Percentiles rank a stretch among this genome's conserved stretches.
These are phyloP conservation scores for Choloepus didactylus DNA, from an alignment of 2,797 vertebrate species.

Conservation along the genomic window DNA sequence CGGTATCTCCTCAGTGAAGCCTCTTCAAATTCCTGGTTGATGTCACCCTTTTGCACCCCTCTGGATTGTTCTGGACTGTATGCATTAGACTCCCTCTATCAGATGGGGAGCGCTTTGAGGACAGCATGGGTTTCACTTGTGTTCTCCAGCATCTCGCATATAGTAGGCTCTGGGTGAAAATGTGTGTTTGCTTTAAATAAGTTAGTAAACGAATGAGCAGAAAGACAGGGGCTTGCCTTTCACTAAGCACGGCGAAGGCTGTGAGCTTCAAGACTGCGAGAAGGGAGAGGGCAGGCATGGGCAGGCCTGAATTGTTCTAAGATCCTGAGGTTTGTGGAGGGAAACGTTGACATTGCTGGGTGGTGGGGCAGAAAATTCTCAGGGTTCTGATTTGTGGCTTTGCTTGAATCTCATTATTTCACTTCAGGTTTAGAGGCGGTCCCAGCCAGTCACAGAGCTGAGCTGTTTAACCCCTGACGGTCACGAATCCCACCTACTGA, in stretches of 20 bases:
- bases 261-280: too few relatives aligned
- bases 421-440: background rate
- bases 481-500: background rate
- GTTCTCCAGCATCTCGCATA: background rate
- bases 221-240: background rate
- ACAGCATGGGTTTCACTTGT: background rate
- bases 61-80: too few relatives aligned
- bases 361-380: background rate
- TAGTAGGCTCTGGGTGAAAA: background rate
- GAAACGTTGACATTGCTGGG: background rate
- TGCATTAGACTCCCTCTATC: too few relatives aligned
- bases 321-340: background rate
- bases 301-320: background rate
- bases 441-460: background rate
- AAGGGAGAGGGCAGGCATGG: background rate
- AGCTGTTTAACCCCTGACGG: accelerated
- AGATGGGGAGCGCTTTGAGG: too few relatives aligned
- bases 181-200: background rate
- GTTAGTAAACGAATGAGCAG: background rate
- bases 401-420: background rate
- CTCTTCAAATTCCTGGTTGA: too few relatives aligned
- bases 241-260: background rate
- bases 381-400: background rate
- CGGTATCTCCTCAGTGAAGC: too few relatives aligned
- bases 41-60: too few relatives aligned